Conservation (phyloP, 2,888 invertebrate species). For the Priocnemis perturbator region DNA sequence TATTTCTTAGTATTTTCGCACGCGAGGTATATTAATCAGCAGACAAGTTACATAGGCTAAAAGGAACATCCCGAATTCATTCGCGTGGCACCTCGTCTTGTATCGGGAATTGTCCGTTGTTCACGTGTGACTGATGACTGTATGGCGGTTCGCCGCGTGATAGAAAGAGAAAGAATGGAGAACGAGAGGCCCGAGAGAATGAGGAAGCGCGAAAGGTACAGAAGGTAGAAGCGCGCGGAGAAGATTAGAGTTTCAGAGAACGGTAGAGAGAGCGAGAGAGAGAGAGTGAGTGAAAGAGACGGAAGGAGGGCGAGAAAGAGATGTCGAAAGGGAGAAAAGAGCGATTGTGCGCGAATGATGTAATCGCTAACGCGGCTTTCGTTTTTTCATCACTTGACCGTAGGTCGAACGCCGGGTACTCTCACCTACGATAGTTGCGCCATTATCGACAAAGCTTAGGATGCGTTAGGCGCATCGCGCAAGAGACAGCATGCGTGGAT, state of each 20-base stretch:
- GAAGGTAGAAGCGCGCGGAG: not conserved
- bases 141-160: constrained; percentile 3
- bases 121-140: constrained; percentile 30
- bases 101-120: constrained; percentile 30
- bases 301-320: not conserved
- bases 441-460: too few relatives aligned
- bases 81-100: constrained; percentile 25
- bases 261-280: not conserved
- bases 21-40: constrained; percentile 63
- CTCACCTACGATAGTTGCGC: too few relatives aligned
- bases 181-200: constrained; percentile 11
- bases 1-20: constrained; percentile 74
- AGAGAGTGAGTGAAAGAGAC: not conserved
- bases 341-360: constrained; percentile 2
- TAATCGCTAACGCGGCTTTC: constrained; percentile 8
- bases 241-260: too few relatives aligned
- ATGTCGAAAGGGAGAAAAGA: too few relatives aligned
- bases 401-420: too few relatives aligned
- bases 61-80: constrained; percentile 45
- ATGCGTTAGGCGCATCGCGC: too few relatives aligned
- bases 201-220: constrained; percentile 7
- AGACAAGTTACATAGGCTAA: constrained; percentile 55
- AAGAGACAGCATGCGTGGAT: too few relatives aligned
- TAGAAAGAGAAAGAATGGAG: constrained; percentile 6
- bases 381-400: not conserved